Percentiles rank a stretch among this genome's conserved stretches.
Evolutionary conservation across 2,113 vertebrate genomes (phyloP).

Genomic region (Archilochus colubris): DNA sequence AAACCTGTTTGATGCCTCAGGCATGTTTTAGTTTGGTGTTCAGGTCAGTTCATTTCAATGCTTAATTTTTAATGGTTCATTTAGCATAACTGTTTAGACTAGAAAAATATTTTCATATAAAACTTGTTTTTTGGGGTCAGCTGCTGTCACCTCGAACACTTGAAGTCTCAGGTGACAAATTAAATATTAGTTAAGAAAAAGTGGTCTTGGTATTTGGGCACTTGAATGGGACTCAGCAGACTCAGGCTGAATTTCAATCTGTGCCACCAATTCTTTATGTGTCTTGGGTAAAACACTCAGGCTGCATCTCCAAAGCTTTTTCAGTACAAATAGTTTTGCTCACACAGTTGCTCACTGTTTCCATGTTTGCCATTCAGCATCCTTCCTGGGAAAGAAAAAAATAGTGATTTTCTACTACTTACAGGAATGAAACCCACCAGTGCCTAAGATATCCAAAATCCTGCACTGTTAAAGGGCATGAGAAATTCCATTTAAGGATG

Average conservation of each 20-base stretch:
- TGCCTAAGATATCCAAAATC: neutral
- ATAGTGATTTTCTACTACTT: neutral
- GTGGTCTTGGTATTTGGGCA: neutral
- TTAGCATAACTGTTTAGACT: conserved; percentile 66
- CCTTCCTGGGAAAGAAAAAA: neutral
- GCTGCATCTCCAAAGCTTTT: neutral
- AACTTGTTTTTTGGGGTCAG: conserved; percentile 49
- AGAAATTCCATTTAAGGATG: neutral
- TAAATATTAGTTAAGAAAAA: neutral
- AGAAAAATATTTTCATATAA: conserved; percentile 73
- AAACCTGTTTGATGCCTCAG: conserved; percentile 76
- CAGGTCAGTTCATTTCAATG: conserved; percentile 80
- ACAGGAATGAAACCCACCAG: neutral
- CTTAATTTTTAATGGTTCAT: conserved; percentile 77
- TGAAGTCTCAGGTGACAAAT: conserved; percentile 20
- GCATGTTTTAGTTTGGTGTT: conserved; percentile 71
- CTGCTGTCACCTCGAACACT: conserved; percentile 53
- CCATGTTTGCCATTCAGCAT: neutral
- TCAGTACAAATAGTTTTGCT: neutral
- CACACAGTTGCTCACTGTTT: neutral
- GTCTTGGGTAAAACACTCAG: neutral
- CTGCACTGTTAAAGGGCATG: neutral
- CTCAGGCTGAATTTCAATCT: neutral
- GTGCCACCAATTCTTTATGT: neutral
- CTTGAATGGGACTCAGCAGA: neutral